Evolutionary conservation across 1,140 invertebrate genomes (phyloP), one percentile per base, ranked within the genome.

Genomic region (Psilanteris sp.): DNA sequence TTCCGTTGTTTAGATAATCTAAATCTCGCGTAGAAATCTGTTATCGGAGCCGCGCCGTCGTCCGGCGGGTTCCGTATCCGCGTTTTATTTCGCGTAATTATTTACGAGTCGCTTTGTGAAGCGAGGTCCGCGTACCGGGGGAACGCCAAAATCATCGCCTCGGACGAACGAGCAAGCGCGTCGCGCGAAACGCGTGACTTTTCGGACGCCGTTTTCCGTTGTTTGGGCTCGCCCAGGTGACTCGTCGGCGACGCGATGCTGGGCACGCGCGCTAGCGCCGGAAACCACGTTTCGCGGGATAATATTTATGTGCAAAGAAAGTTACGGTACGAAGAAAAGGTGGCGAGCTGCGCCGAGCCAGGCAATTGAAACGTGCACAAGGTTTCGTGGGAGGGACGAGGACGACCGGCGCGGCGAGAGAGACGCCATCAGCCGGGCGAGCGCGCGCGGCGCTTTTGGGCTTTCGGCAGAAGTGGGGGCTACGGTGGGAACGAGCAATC

Each of bases 241-340:
- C 10, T 54, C 26, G 24, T 27, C 48, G 20, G 36, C 34, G 50
- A 46, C 11, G 41, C 41, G 39, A 61, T 46, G 55, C 57, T 50
- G 44, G 57, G 57, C 57, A 62, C 57, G 57, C 44, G 57, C 57
- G 57, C 4, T 6, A 6, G 10, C 57, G 57, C 43, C 57, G 43
- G 57, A 62, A 62, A 62, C 43, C 43, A 50, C 57, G 43, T 50
- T 62, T 62, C 57, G 57, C 57, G 44, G 43, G 57, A 62, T 62
- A 62, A 62, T 62, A 62, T 62, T 62, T 62, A 48, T 50, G 57
- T 48, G 57, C 14, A 15, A 62, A 62, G 57, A 62, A 62, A 50
- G 55, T 50, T 62, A 41, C 44, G 57, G 39, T 62, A 50, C 43
- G 57, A 50, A 50, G 57, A 62, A 62, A 62, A 48, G 34, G 27